Conservation (phyloP, 2,888 invertebrate genomes). For the Flexamia atlantica region DNA sequence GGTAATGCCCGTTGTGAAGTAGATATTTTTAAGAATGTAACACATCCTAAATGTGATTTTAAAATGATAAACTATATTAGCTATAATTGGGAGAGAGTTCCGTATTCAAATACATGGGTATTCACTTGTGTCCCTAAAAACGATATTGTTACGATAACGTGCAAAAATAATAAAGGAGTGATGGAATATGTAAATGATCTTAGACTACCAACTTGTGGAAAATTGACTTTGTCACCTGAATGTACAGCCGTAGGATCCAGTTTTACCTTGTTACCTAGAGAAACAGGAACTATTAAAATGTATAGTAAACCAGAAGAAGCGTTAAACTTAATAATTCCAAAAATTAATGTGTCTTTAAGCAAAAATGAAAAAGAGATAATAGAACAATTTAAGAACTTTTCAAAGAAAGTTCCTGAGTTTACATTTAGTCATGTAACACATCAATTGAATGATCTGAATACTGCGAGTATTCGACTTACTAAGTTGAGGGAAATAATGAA, state of each 20-base stretch:
- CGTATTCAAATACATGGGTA: not conserved
- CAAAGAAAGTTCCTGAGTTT: not conserved
- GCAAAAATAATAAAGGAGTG: conserved; percentile 35
- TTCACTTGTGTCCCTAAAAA: not conserved
- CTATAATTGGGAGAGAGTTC: not conserved
- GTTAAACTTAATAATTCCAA: not conserved
- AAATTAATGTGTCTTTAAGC: conserved; percentile 6
- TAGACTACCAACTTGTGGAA: conserved; percentile 1
- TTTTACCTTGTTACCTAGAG: conserved; percentile 30
- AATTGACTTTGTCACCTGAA: not conserved
- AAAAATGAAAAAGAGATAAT: not conserved
- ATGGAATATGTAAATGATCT: conserved; percentile 24
- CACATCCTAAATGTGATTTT: not conserved
- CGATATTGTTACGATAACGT: not conserved
- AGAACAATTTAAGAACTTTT: conserved; percentile 9
- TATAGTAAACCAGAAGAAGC: not conserved
- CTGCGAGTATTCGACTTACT: conserved; percentile 18
- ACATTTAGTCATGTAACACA: not conserved
- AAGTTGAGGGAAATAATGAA: conserved; percentile 20
- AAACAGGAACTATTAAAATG: not conserved
- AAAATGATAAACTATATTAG: not conserved
- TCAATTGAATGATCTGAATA: conserved; percentile 13
- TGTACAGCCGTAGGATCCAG: conserved; percentile 31
- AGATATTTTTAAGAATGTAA: not conserved
- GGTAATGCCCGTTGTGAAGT: not conserved